Evolutionary conservation across 2,113 vertebrate species (phyloP).

Genomic region (Nannospalax galili): DNA sequence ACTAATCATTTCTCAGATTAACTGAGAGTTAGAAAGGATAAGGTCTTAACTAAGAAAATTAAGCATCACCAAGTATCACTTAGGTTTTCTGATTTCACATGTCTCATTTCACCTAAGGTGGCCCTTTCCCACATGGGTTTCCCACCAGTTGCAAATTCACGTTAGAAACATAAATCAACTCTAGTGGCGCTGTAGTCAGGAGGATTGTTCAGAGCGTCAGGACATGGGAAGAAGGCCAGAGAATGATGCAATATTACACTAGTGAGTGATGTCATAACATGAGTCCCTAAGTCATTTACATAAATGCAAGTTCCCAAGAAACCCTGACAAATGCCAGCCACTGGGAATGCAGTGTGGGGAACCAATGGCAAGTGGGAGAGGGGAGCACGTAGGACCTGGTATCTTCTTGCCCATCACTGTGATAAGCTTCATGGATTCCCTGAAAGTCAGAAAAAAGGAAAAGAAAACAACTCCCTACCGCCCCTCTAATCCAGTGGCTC

Average conservation of each 20-base stretch:
- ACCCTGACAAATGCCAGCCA: slow-evolving; percentile 58
- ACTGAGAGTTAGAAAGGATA: neutral
- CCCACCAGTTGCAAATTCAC: slow-evolving; percentile 76
- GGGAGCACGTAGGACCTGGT: slow-evolving; percentile 13
- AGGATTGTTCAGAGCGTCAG: slow-evolving; percentile 55
- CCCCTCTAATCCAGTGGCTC: slow-evolving; percentile 42
- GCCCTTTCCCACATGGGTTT: slow-evolving; percentile 42
- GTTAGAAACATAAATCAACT: neutral
- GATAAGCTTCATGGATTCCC: slow-evolving; percentile 37
- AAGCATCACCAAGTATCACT: neutral
- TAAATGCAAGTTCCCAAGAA: slow-evolving; percentile 72
- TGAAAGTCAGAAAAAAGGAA: slow-evolving; percentile 30
- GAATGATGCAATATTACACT: slow-evolving; percentile 76
- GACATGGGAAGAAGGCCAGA: slow-evolving; percentile 64
- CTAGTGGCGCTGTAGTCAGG: slow-evolving; percentile 28
- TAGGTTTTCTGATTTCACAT: neutral
- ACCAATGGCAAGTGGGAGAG: slow-evolving; percentile 19
- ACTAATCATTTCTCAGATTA: neutral
- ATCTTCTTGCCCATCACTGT: slow-evolving; percentile 33
- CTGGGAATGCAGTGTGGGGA: slow-evolving; percentile 59
- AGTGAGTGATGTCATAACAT: slow-evolving; percentile 79
- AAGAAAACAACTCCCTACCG: neutral
- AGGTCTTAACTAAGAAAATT: slow-evolving; percentile 33
- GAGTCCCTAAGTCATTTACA: slow-evolving; percentile 73
- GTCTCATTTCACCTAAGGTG: slow-evolving; percentile 7